A percentile compares a stretch with the other conserved stretches of the same genome.
Conservation (phyloP, 2,797 vertebrate genomes). For the Lacerta viridis region DNA sequence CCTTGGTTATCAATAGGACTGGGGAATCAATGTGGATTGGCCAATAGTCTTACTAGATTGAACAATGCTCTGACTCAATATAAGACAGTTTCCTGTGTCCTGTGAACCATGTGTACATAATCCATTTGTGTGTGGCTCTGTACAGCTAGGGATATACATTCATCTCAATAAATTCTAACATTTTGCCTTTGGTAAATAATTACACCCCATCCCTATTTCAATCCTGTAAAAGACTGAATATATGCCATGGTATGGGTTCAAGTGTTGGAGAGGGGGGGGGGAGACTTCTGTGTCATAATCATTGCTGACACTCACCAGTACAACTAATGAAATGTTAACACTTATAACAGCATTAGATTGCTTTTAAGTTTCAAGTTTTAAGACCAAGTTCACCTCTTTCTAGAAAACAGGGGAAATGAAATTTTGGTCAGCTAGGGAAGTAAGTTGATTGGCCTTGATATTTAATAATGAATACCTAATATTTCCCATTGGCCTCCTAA, state of each 20-base stretch:
- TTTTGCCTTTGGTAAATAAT: neutral
- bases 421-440: neutral
- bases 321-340: neutral
- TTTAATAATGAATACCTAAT: neutral
- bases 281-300: neutral
- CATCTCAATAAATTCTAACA: neutral
- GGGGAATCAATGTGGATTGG: neutral
- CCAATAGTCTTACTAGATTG: too few relatives aligned
- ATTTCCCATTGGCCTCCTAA: neutral
- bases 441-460: neutral
- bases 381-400: neutral
- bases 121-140: neutral
- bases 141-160: neutral
- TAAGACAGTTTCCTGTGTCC: too few relatives aligned
- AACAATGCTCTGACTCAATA: too few relatives aligned
- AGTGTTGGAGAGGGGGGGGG: too few relatives aligned
- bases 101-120: neutral
- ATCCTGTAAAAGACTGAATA: neutral
- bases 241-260: too few relatives aligned
- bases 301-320: neutral
- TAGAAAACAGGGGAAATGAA: neutral
- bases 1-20: neutral
- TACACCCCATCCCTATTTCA: neutral
- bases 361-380: too few relatives aligned
- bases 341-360: too few relatives aligned